Conservation (phyloP, 2,113 vertebrate genomes). For the Meriones unguiculatus region DNA sequence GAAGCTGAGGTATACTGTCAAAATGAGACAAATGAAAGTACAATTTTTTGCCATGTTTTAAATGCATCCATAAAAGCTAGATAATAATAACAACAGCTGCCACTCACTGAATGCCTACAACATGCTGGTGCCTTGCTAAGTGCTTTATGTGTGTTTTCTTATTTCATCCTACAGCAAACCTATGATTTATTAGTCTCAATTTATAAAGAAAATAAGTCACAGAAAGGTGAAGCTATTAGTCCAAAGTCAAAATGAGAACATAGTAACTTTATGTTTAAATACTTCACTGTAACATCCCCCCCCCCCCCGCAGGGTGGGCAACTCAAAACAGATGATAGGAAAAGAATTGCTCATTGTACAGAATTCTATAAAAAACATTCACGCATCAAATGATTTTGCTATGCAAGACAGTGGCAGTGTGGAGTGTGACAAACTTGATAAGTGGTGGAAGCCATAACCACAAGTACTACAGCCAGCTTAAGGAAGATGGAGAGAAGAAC, state of each 20-base stretch:
- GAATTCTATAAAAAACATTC: background rate
- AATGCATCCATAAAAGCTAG: conserved; percentile 64
- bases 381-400: background rate
- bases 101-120: conserved; percentile 1
- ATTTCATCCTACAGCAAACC: conserved; percentile 62
- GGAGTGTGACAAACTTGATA: background rate
- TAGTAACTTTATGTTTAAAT: conserved; percentile 54
- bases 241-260: conserved; percentile 59
- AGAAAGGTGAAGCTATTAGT: conserved; percentile 60
- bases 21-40: conserved; percentile 73
- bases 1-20: conserved; percentile 64
- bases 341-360: background rate
- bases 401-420: background rate
- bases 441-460: background rate
- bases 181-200: conserved; percentile 66
- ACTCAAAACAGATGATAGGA: background rate
- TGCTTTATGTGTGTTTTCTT: conserved; percentile 40
- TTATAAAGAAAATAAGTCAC: conserved; percentile 66
- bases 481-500: background rate
- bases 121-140: conserved; percentile 48
- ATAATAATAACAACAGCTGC: conserved; percentile 63
- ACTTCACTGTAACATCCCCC: background rate
- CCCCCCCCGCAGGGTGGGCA: background rate
- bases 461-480: background rate
- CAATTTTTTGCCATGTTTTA: conserved; percentile 62